A percentile compares a stretch with the other conserved stretches of the same genome.
These are phyloP conservation scores for Caligus rogercresseyi DNA, from an alignment of 1,140 invertebrate genomes.

Conservation along the genomic window DNA sequence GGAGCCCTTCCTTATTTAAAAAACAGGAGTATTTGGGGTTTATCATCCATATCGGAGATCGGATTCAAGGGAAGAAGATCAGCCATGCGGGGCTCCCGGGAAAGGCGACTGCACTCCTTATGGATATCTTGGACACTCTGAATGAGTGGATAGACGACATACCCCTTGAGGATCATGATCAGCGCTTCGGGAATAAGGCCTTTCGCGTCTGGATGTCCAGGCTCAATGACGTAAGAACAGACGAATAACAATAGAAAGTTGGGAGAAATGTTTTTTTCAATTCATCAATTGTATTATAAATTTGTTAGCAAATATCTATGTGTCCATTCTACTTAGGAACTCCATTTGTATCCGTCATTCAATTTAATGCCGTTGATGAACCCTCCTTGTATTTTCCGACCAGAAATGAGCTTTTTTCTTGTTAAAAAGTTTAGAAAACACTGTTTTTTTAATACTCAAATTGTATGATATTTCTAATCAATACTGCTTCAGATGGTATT, in stretches of 20 bases:
- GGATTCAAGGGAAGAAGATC: slow-evolving; percentile 56
- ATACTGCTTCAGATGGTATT: no score
- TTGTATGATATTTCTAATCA: no score
- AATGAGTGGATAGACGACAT: slow-evolving; percentile 58
- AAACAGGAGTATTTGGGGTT: slow-evolving; percentile 69
- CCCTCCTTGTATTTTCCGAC: no score
- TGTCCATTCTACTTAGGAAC: background rate
- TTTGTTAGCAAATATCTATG: background rate
- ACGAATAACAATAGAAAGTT: background rate
- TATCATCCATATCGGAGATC: slow-evolving; percentile 61
- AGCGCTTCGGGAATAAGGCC: slow-evolving; percentile 88
- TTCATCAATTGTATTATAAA: slow-evolving; percentile 7
- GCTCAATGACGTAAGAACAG: slow-evolving; percentile 46
- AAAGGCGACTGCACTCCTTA: slow-evolving; percentile 40
- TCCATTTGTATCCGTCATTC: no score
- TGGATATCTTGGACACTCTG: slow-evolving; percentile 51
- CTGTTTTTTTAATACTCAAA: no score
- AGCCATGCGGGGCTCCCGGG: slow-evolving; percentile 44
- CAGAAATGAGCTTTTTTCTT: no score
- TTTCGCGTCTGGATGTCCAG: slow-evolving; percentile 66
- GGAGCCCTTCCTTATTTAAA: no score
- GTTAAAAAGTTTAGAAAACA: no score
- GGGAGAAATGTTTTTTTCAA: slow-evolving; percentile 22
- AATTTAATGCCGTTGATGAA: no score
- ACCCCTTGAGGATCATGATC: slow-evolving; percentile 78